These are phyloP conservation scores for Malaclemys terrapin DNA, from an alignment of 2,113 vertebrate genomes.

Conservation along the genomic window DNA sequence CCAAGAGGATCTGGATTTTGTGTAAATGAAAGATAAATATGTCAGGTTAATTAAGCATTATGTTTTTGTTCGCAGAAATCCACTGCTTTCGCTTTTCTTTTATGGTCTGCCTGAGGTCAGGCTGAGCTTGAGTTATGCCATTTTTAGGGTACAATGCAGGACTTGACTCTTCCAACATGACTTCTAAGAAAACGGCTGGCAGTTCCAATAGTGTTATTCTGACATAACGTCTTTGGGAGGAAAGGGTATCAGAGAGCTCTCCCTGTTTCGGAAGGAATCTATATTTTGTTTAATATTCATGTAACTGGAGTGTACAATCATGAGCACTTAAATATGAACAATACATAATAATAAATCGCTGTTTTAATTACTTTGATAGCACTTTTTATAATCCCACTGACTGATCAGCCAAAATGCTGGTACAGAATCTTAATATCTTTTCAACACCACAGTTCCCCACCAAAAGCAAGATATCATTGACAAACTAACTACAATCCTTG, in stretches of 20 bases:
- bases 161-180: background rate
- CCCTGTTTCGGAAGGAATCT: background rate
- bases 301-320: background rate
- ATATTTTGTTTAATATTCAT: background rate
- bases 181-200: background rate
- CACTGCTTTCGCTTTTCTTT: background rate
- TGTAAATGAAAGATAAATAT: background rate
- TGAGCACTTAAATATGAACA: background rate
- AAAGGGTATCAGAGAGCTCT: background rate
- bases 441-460: background rate
- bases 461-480: background rate
- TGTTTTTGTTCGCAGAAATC: background rate
- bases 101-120: background rate
- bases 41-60: background rate
- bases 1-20: background rate
- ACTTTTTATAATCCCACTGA: background rate
- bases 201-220: background rate
- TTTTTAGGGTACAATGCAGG: background rate
- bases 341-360: background rate
- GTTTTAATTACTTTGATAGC: background rate
- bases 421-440: background rate
- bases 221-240: background rate
- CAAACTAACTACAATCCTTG: slow-evolving; percentile 25
- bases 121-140: background rate
- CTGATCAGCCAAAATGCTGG: background rate